phyloP scores from a whole-genome alignment of 2,888 invertebrate species.

The Drosophila fungiperda region DNA sequence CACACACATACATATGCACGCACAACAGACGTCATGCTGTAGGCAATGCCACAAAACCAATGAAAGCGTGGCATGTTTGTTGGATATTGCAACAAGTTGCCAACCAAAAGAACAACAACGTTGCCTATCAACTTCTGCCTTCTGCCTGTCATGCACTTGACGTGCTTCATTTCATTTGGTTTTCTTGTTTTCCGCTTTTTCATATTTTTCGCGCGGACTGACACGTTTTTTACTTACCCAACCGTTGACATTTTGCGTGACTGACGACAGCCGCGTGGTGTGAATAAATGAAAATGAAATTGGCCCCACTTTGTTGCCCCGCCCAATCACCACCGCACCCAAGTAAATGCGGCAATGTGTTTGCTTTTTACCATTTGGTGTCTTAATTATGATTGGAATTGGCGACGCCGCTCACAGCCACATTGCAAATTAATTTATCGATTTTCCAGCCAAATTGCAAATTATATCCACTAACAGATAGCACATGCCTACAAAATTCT shows the following conservation, averaged over 20 bases:
- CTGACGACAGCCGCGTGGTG: conserved; percentile 79
- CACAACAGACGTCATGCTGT: conserved; percentile 50
- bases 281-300: conserved; percentile 77
- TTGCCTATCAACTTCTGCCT: conserved; percentile 8
- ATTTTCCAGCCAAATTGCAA: conserved; percentile 50
- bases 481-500: background rate
- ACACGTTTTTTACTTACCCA: conserved; percentile 77
- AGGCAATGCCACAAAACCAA: conserved; percentile 58
- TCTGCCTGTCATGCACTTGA: conserved; percentile 64
- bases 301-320: conserved; percentile 57
- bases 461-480: conserved; percentile 24
- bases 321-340: conserved; percentile 1
- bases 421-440: conserved; percentile 57
- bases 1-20: conserved; percentile 27
- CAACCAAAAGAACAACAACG: conserved; percentile 35
- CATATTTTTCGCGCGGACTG: conserved; percentile 72
- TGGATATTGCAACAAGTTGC: conserved; percentile 65
- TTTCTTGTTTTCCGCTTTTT: conserved; percentile 61
- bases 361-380: conserved; percentile 59
- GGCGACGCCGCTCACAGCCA: conserved; percentile 34
- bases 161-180: conserved; percentile 70
- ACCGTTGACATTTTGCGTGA: conserved; percentile 79
- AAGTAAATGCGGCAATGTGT: conserved; percentile 64
- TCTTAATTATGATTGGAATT: conserved; percentile 74
- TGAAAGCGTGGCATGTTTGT: conserved; percentile 61